Base-by-base conservation (phyloP, 1,140 invertebrate genomes). In the Nasonia longicornis region DNA sequence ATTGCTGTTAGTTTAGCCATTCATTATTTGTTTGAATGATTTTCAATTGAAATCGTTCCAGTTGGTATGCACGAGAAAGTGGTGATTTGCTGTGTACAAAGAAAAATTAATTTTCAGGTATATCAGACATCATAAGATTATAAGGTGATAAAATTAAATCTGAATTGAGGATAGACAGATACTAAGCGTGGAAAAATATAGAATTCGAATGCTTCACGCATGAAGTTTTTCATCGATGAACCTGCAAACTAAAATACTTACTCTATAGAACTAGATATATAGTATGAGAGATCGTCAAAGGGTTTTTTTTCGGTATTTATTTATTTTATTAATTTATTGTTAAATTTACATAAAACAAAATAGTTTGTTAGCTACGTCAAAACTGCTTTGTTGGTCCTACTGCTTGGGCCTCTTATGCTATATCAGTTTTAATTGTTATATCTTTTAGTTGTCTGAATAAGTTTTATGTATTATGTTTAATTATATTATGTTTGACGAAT, bases 221-320 rank as follows among this genome's bases (percentile, higher is more conserved):
- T 45, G 67, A 79, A 58, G 35, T 77, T 75, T 75, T 64, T 74
- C 52, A 75, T 64, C 73, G 73, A 75, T 75, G 31, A 67, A 38
- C 20, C 35, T 66, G 63, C 11, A 75, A 71, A 20, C 42, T 42
- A 35, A 71, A 67, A 16, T 58, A 58, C 52, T 58, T 67, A 29
- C 22, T 29, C 64, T 67, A 67, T 16, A 29, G 8, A 67, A 20
- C 1, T 26, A 26, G 12, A 20, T 31, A 67, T 29, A 10, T 29
- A 16, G 16, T 58, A 20, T 6, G 4, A 58, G 1, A n/a, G 20
- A n/a, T 58, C 52, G 20, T 31, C 64, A 67, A 67, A 67, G 64
- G 26, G 26, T 16, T 67, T 67, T 31, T 67, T 7, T 67, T 8
- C 26, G 0, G 12, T 4, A 52, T 16, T 52, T 52, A 16, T 20